phyloP scores from a whole-genome alignment of 2,888 invertebrate genomes.

The Sarcophaga variegata region DNA sequence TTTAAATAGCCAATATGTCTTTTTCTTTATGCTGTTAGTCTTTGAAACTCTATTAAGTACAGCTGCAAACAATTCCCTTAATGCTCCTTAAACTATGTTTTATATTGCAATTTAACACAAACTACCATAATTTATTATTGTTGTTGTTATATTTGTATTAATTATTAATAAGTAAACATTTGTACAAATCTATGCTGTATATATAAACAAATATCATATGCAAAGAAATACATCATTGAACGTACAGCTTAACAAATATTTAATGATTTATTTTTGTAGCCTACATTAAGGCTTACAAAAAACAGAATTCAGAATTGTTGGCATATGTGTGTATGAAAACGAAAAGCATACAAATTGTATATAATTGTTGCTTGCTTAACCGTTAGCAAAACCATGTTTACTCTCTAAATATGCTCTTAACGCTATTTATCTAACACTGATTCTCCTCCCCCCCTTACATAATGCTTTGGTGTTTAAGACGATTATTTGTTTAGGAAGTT shows the following conservation, averaged over 20 bases:
- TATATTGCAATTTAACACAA: conserved; percentile 7
- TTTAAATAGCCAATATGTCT: no score
- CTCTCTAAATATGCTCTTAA: no score
- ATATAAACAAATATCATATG: not conserved
- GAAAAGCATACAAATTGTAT: not conserved
- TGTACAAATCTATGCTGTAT: conserved; percentile 33
- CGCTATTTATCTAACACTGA: no score
- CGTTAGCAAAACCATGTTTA: no score
- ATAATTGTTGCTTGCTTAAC: no score
- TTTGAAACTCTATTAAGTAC: no score
- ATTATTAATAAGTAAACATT: conserved; percentile 48
- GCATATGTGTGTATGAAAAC: no score
- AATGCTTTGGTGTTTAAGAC: not conserved
- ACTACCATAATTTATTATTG: conserved; percentile 49
- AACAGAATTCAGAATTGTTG: not conserved
- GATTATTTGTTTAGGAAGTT: conserved; percentile 62
- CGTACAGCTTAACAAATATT: conserved; percentile 59
- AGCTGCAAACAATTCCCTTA: no score
- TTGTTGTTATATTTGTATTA: conserved; percentile 33
- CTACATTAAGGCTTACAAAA: not conserved
- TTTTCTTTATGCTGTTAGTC: no score
- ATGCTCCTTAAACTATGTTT: no score
- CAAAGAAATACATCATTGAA: conserved; percentile 48
- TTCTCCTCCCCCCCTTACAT: no score
- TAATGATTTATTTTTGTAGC: conserved; percentile 52